Base-by-base conservation (phyloP, 2,888 invertebrate genomes). In the Laothoe populi region DNA sequence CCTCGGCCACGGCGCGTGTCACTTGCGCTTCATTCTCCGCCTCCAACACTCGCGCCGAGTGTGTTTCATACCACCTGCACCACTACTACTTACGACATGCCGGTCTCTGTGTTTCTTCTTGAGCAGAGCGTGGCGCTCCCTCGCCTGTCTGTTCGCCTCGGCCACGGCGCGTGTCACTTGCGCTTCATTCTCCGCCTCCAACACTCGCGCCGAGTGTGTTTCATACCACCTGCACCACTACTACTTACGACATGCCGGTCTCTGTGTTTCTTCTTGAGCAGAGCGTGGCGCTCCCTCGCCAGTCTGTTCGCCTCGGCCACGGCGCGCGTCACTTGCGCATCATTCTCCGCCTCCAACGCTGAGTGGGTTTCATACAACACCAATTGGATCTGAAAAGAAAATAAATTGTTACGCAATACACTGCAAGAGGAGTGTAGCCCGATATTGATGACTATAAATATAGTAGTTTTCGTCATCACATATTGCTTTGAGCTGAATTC, bases 311-410 rank as follows among this genome's bases (percentile, higher is more conserved):
- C 95, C 72, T 95, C 95, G 0, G 95, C 93, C 0, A 96, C 93
- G 0, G 95, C 95, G 46, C 94, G 93, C 0, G 94, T 87, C 19
- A 96, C 94, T 95, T 97, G 96, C 24, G 95, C 95, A 46, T 93
- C 93, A 69, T 97, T 97, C 83, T 97, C 97, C 0, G 95, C 94
- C 40, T 94, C 94, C 46, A 97, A 87, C 59, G 96, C 94, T 0
- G 97, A 97, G 86, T 97, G 97, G 0, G 96, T 97, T 81, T 97
- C 96, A 74, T 97, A 97, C 38, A 97, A 84, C 13, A 97, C 94
- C 66, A 97, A 93, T 78, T 97, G 97, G 24, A 97, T 95, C 95
- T 95, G 72, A 61, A 82, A 80, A 60, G 59, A 31, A 57, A 64
- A 40, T 42, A 3, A 59, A 26, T 4, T 45, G 19, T 19, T 45